phyloP scores from a whole-genome alignment of 2,888 invertebrate species.

The Oligia strigilis region DNA sequence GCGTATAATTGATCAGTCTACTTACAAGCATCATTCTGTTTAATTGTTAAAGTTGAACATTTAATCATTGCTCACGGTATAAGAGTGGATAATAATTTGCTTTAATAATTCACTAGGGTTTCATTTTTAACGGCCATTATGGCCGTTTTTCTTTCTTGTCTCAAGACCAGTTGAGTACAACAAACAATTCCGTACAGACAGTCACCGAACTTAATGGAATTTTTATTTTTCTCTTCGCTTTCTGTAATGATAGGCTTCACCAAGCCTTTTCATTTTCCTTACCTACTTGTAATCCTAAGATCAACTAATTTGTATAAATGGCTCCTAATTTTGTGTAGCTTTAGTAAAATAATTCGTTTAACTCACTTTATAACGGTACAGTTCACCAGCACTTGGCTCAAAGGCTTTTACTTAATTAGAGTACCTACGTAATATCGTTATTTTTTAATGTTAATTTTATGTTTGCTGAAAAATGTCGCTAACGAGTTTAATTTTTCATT shows the following conservation, averaged over 20 bases:
- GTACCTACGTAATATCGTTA: slow-evolving; percentile 24
- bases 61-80: slow-evolving; percentile 56
- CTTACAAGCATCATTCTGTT: slow-evolving; percentile 45
- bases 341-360: slow-evolving; percentile 32
- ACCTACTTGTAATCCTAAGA: slow-evolving; percentile 25
- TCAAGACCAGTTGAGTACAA: slow-evolving; percentile 30
- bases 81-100: slow-evolving; percentile 48
- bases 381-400: slow-evolving; percentile 23
- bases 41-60: slow-evolving; percentile 58
- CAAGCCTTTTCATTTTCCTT: slow-evolving; percentile 36
- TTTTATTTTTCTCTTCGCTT: slow-evolving; percentile 49
- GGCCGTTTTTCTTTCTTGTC: slow-evolving; percentile 60
- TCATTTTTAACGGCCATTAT: slow-evolving; percentile 64
- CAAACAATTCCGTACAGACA: slow-evolving; percentile 51
- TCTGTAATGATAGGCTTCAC: slow-evolving; percentile 11
- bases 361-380: slow-evolving; percentile 30
- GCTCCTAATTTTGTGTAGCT: slow-evolving; percentile 10
- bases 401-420: slow-evolving; percentile 50
- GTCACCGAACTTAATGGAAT: slow-evolving; percentile 62
- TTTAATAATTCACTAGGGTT: slow-evolving; percentile 44
- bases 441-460: slow-evolving; percentile 34
- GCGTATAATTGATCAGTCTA: slow-evolving; percentile 49
- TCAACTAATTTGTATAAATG: slow-evolving; percentile 31
- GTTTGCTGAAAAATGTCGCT: slow-evolving; percentile 24
- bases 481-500: slow-evolving; percentile 33